Percentiles rank a stretch among this genome's conserved stretches.
Evolutionary conservation across 2,888 invertebrate species (phyloP).

Genomic region (Scaptomyza reducta): DNA sequence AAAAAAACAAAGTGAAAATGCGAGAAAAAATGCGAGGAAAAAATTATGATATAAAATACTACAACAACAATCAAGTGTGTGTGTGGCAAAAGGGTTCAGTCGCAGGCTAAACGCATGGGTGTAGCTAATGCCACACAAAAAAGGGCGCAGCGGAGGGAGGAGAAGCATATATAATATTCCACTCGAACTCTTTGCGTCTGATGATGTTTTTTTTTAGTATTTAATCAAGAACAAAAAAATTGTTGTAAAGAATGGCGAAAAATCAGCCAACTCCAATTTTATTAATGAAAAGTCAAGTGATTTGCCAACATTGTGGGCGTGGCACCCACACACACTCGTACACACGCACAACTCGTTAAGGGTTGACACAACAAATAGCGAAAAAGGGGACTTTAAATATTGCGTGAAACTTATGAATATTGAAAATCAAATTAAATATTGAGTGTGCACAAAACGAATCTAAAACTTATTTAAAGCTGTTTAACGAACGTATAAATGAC

Average conservation of each 20-base stretch:
- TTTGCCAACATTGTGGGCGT: constrained; percentile 67
- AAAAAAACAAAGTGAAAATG: constrained; percentile 1
- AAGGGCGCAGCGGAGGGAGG: neutral
- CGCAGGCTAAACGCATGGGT: constrained; percentile 38
- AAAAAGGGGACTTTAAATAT: constrained; percentile 35
- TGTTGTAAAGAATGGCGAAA: constrained; percentile 8
- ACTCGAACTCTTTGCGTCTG: constrained; percentile 40
- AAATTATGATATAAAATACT: constrained; percentile 47
- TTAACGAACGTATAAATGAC: no score
- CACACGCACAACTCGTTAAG: constrained; percentile 57
- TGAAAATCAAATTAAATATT: constrained; percentile 14
- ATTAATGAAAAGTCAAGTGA: constrained; percentile 77
- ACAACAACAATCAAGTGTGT: constrained; percentile 21
- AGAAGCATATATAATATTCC: constrained; percentile 28
- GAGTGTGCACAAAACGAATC: neutral
- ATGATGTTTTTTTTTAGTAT: constrained; percentile 31
- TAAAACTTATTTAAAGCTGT: no score
- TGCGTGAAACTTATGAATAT: constrained; percentile 53
- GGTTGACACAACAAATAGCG: constrained; percentile 48
- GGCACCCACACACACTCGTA: constrained; percentile 46
- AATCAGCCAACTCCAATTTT: constrained; percentile 65
- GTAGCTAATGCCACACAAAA: constrained; percentile 46
- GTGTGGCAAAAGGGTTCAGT: constrained; percentile 48
- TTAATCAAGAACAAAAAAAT: constrained; percentile 27
- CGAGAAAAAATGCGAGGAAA: neutral